Conservation (phyloP, 2,113 vertebrate species). For the Arenaria interpres region DNA sequence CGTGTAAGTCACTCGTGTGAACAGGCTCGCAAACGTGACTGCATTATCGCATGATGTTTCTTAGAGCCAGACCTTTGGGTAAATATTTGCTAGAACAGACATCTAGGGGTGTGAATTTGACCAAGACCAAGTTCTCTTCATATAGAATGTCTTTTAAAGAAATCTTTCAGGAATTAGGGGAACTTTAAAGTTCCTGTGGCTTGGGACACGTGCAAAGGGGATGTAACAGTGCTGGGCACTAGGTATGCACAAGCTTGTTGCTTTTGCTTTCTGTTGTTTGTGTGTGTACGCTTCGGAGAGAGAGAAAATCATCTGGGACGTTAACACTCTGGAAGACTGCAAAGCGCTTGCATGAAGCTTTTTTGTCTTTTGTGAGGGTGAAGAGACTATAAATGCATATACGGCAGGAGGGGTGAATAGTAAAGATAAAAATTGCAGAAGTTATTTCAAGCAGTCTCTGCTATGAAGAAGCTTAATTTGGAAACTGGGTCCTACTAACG, state of each 20-base stretch:
- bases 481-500: not conserved
- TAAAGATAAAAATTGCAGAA: not conserved
- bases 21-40: not conserved
- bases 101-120: accelerated
- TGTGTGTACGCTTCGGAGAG: not conserved
- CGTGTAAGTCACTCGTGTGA: accelerated
- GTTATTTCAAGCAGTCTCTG: not conserved
- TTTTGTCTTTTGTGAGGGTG: not conserved
- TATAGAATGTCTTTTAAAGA: not conserved
- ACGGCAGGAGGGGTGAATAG: not conserved
- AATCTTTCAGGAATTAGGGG: not conserved
- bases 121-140: not conserved
- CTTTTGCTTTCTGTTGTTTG: not conserved
- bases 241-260: not conserved
- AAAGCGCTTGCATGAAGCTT: not conserved
- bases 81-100: not conserved
- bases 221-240: no score
- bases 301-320: not conserved
- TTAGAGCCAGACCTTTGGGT: not conserved
- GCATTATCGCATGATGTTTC: not conserved
- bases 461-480: not conserved
- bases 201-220: not conserved
- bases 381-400: not conserved
- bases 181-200: not conserved
- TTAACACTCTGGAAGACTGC: not conserved